These are phyloP conservation scores for Xylophagus ater DNA, from an alignment of 2,888 invertebrate species.

Conservation along the genomic window DNA sequence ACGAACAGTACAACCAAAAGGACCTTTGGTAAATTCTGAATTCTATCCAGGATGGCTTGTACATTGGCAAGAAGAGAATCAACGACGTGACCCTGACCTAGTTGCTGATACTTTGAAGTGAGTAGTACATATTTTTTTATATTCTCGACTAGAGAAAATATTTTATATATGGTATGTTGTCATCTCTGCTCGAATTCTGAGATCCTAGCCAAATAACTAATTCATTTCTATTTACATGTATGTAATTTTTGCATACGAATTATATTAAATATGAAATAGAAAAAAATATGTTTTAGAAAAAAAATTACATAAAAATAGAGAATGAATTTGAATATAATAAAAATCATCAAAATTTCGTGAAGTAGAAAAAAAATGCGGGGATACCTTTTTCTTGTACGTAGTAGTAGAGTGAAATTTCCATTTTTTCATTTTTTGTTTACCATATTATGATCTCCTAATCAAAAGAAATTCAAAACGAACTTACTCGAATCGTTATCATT, in stretches of 20 bases:
- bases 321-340: too few relatives aligned
- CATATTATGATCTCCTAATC: constrained; percentile 8
- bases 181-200: too few relatives aligned
- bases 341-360: too few relatives aligned
- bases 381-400: too few relatives aligned
- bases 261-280: too few relatives aligned
- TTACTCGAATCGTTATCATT: constrained; percentile 4
- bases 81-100: constrained; percentile 40
- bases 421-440: not conserved
- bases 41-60: constrained; percentile 89
- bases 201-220: too few relatives aligned
- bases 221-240: too few relatives aligned
- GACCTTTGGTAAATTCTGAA: constrained; percentile 83
- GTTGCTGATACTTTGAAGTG: constrained; percentile 45
- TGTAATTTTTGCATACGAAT: too few relatives aligned
- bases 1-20: constrained; percentile 47
- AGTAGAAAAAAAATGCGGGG: too few relatives aligned
- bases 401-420: too few relatives aligned
- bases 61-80: constrained; percentile 67
- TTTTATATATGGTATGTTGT: not conserved
- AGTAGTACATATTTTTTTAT: constrained; percentile 2
- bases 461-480: constrained; percentile 14
- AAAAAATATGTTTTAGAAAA: too few relatives aligned
- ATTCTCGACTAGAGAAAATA: not conserved
- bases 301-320: too few relatives aligned